A percentile compares a stretch with the other conserved stretches of the same genome.
These are phyloP conservation scores for Anabacerthia variegaticeps DNA, from an alignment of 2,797 vertebrate genomes.

Conservation along the genomic window DNA sequence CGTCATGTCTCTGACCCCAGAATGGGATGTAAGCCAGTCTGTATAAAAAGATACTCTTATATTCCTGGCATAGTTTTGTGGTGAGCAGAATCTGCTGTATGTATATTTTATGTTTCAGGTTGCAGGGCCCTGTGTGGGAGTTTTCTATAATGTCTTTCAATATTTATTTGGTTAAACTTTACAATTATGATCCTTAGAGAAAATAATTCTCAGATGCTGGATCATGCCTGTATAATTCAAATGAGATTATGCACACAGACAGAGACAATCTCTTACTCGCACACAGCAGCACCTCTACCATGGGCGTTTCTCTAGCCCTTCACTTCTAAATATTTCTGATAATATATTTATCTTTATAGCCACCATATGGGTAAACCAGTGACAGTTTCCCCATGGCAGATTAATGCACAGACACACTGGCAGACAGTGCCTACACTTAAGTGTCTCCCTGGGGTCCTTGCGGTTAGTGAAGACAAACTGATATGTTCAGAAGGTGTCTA, in stretches of 20 bases:
- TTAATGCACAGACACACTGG: not conserved
- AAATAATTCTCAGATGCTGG: slow-evolving; percentile 67
- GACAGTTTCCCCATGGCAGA: not conserved
- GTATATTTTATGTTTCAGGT: slow-evolving; percentile 69
- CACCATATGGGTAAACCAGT: not conserved
- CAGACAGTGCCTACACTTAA: not conserved
- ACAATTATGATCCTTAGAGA: slow-evolving; percentile 59
- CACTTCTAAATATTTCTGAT: not conserved
- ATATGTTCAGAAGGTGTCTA: not conserved
- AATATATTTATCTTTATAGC: not conserved
- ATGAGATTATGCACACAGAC: slow-evolving; percentile 23
- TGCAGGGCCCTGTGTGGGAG: slow-evolving; percentile 52
- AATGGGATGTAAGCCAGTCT: slow-evolving; percentile 62
- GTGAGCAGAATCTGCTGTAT: slow-evolving; percentile 54
- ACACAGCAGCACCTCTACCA: not conserved
- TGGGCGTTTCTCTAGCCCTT: not conserved
- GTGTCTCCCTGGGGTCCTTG: not conserved
- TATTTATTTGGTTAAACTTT: slow-evolving; percentile 72
- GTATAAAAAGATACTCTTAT: slow-evolving; percentile 69
- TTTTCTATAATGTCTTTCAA: slow-evolving; percentile 65
- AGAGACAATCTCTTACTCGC: not conserved
- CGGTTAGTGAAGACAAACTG: not conserved
- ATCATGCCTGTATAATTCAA: slow-evolving; percentile 38
- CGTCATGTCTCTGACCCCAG: slow-evolving; percentile 53
- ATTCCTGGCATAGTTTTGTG: slow-evolving; percentile 56